Percentiles rank a stretch among this genome's conserved stretches.
Evolutionary conservation across 2,113 vertebrate genomes (phyloP).

Genomic region (Heliornis fulica): DNA sequence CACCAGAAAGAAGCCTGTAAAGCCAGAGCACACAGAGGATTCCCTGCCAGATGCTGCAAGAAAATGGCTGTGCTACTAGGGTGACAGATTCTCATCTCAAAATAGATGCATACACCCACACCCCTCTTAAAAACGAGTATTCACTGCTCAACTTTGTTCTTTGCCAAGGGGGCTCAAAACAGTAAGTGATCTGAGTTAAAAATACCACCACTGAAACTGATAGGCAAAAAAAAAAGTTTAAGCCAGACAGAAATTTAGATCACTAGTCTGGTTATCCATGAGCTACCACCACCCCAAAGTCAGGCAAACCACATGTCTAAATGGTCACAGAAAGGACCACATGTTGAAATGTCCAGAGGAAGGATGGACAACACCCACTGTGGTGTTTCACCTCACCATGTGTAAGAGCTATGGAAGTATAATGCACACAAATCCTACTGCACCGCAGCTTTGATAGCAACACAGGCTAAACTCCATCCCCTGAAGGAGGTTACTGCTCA

Average conservation of each 20-base stretch:
- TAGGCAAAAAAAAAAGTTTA: neutral
- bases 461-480: neutral
- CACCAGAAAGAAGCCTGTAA: neutral
- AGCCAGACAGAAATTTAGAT: neutral
- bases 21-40: neutral
- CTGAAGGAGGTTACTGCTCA: neutral
- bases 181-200: slow-evolving; percentile 13
- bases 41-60: slow-evolving; percentile 44
- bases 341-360: neutral
- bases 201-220: neutral
- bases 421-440: neutral
- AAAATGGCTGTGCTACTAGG: slow-evolving; percentile 41
- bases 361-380: neutral
- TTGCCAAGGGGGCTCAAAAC: slow-evolving; percentile 19
- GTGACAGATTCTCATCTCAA: slow-evolving; percentile 46
- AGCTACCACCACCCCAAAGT: neutral
- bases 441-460: neutral
- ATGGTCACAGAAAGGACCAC: neutral
- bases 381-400: neutral
- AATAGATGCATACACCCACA: slow-evolving; percentile 51
- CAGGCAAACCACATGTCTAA: neutral
- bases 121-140: neutral
- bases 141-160: slow-evolving; percentile 1
- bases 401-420: neutral
- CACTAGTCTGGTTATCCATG: rapidly evolving